Base-by-base conservation (phyloP, 2,888 invertebrate species). In the Agelastica alni region DNA sequence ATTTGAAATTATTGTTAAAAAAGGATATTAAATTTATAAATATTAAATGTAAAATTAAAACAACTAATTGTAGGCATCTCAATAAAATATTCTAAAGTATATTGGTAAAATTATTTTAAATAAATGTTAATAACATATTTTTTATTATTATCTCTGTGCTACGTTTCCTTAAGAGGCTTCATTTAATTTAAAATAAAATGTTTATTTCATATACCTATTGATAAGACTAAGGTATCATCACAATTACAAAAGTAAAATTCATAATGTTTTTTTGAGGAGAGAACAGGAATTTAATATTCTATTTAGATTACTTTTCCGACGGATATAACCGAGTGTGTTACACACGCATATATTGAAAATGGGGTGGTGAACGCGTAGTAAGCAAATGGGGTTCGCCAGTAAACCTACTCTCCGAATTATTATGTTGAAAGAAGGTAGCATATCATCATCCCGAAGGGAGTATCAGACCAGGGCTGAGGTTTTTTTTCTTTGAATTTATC, bases 281-380 rank as follows among this genome's bases (percentile, higher is more conserved):
- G 41, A 53, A 44, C 18, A 52, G 41, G 52, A 56, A 56, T 56
- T 56, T 56, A 56, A 56, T 56, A 56, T 56, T 56, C 48, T 45
- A 52, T 56, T 56, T 52, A 48, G 56, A 56, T 52, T 52, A 48
- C 52, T 44, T 52, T 49, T 49, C 16, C 22, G 49, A 16, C 20
- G 49, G 42, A 49, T 49, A 49, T 22, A 49, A 32, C 49, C 41
- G 41, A 49, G 41, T 32, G 31, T 49, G 49, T 42, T 32, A 49
- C 49, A 49, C 49, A 49, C 49, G 49, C 49, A 49, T 49, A 49
- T 49, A 49, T 49, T 49, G 49, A 49, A 49, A 49, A 49, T 49
- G 41, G 49, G 49, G 49, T 41, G 49, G 41, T 31, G 41, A 49
- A 41, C 32, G 49, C 49, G 49, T 17, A 20, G 41, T 42, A 49